Evolutionary conservation across 2,888 invertebrate species (phyloP).

Genomic region (Tolmerus cingulatus): DNA sequence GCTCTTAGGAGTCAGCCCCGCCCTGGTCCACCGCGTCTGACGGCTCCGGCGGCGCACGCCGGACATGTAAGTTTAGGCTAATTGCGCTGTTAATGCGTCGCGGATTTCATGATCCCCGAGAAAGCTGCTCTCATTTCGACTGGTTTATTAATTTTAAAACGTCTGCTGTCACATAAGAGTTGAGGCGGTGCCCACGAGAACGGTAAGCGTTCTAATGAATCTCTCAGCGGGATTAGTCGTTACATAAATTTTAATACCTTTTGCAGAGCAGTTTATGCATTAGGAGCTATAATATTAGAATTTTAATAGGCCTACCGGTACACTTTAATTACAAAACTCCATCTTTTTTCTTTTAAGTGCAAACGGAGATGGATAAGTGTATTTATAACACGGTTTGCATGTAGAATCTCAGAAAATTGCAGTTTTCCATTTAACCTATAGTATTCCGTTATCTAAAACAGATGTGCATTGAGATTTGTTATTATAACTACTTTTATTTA

Average conservation of each 20-base stretch:
- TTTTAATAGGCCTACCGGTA: background rate
- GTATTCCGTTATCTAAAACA: too few relatives aligned
- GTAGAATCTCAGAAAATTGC: background rate
- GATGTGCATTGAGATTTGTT: too few relatives aligned
- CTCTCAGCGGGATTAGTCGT: background rate
- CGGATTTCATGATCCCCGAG: background rate
- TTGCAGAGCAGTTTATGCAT: background rate
- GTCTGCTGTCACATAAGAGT: background rate
- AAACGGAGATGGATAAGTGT: background rate
- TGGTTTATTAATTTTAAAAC: background rate
- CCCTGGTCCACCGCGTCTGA: background rate
- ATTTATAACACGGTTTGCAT: background rate
- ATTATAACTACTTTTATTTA: too few relatives aligned
- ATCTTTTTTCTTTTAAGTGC: background rate
- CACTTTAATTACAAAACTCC: background rate
- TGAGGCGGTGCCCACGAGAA: background rate
- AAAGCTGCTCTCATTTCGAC: background rate
- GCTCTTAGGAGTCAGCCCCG: background rate
- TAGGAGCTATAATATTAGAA: background rate
- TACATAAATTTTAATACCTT: background rate
- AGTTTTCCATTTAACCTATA: background rate
- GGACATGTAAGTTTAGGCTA: background rate
- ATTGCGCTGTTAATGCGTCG: background rate
- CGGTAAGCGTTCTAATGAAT: background rate
- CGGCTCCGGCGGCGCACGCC: background rate